These are phyloP conservation scores for Euura saliciscinereae DNA, from an alignment of 1,140 invertebrate genomes.

Conservation along the genomic window DNA sequence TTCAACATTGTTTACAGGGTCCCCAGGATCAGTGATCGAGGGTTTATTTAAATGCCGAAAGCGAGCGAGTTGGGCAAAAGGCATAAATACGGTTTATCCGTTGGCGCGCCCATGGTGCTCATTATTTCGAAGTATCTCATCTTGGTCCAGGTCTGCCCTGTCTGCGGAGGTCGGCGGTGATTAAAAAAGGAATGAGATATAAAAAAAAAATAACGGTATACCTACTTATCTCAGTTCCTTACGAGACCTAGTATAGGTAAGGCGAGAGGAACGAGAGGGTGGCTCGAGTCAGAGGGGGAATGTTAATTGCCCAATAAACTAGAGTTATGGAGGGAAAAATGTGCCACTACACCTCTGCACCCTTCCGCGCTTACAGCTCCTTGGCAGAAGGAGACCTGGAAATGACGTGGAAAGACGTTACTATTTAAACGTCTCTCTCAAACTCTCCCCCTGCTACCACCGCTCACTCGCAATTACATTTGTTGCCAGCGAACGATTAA, in stretches of 20 bases:
- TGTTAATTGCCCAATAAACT: constrained; percentile 5
- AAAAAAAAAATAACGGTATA: constrained; percentile 17
- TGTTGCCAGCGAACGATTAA: not conserved
- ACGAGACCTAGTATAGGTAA: not conserved
- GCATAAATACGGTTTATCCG: constrained; percentile 59
- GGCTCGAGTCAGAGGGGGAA: constrained; percentile 33
- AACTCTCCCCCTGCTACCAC: not conserved
- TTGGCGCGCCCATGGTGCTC: constrained; percentile 55
- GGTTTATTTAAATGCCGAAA: too few relatives aligned
- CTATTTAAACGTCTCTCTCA: constrained; percentile 29
- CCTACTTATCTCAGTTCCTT: not conserved
- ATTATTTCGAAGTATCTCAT: constrained; percentile 61
- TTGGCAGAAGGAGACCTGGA: constrained; percentile 38
- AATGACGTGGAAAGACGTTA: constrained; percentile 44
- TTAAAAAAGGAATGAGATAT: constrained; percentile 43
- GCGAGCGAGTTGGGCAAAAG: constrained; percentile 32
- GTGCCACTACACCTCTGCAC: constrained; percentile 38
- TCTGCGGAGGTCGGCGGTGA: constrained; percentile 44
- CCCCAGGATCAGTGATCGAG: too few relatives aligned
- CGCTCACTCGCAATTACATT: not conserved
- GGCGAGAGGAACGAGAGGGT: constrained; percentile 13
- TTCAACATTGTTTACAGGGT: too few relatives aligned
- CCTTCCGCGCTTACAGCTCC: not conserved
- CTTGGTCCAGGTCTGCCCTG: constrained; percentile 35
- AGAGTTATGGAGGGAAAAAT: constrained; percentile 38